Evolutionary conservation across 2,888 invertebrate species (phyloP).

Genomic region (Rhopalosiphum nymphaeae): DNA sequence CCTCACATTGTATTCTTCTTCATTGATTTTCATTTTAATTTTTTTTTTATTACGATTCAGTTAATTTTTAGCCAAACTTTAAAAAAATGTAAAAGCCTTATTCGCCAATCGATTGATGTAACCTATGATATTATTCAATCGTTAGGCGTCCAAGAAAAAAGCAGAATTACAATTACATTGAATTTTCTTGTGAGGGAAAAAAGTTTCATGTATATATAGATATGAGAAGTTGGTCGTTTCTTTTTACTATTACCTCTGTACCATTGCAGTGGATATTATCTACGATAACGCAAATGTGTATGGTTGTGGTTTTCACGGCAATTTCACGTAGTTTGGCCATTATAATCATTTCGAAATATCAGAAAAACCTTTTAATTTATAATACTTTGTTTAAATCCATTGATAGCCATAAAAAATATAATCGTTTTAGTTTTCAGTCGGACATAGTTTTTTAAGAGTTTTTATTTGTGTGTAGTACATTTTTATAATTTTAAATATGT

Average conservation of each 20-base stretch:
- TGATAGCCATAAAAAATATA: neutral
- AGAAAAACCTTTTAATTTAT: neutral
- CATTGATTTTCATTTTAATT: neutral
- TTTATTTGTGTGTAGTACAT: neutral
- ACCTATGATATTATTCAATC: neutral
- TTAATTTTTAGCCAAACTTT: neutral
- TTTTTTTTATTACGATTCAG: neutral
- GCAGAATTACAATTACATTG: neutral
- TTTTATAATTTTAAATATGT: slow-evolving; percentile 15
- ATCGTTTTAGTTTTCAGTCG: neutral
- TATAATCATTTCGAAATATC: neutral
- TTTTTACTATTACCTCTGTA: neutral
- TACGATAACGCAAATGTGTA: neutral
- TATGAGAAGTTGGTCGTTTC: neutral
- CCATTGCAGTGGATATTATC: neutral
- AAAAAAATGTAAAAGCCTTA: neutral
- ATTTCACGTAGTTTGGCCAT: neutral
- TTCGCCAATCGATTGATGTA: neutral
- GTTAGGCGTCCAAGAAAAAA: neutral
- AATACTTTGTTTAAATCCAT: neutral
- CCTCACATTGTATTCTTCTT: neutral
- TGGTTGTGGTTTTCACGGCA: neutral
- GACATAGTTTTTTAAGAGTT: neutral
- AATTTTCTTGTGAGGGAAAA: neutral
- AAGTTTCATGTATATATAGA: neutral